Conservation (phyloP, 2,113 vertebrate genomes). For the Sus scrofa region DNA sequence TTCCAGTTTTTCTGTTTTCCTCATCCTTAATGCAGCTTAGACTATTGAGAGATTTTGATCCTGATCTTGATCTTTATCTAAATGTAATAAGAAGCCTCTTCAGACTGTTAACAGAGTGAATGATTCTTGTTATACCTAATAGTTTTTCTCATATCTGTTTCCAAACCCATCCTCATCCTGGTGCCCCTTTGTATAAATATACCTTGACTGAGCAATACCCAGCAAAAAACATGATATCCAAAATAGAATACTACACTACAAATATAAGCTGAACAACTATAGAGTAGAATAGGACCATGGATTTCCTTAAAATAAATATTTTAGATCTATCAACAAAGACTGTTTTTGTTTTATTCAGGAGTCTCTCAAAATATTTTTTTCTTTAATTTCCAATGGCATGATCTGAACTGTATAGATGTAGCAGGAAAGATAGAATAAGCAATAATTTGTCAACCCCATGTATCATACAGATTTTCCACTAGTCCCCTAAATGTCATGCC, state of each 20-base stretch:
- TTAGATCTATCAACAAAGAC: not conserved
- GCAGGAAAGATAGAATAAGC: not conserved
- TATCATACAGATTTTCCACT: slow-evolving; percentile 12
- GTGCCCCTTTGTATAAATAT: not conserved
- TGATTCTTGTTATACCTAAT: slow-evolving; percentile 15
- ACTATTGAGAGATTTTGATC: not conserved
- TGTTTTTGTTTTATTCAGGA: slow-evolving; percentile 48
- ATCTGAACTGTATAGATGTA: slow-evolving; percentile 19
- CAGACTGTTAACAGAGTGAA: not conserved
- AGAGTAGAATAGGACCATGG: not conserved
- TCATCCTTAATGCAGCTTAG: not conserved
- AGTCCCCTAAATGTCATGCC: slow-evolving; percentile 23
- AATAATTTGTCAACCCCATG: slow-evolving; percentile 50
- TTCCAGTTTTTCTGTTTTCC: not conserved
- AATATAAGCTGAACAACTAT: not conserved
- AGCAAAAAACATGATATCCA: slow-evolving; percentile 1
- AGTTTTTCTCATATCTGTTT: slow-evolving; percentile 9
- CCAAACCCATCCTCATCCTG: not conserved
- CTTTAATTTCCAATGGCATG: slow-evolving; percentile 6
- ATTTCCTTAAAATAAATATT: slow-evolving; percentile 48
- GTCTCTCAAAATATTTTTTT: slow-evolving; percentile 29
- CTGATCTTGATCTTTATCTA: not conserved
- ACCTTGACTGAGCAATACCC: not conserved
- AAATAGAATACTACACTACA: slow-evolving; percentile 6
- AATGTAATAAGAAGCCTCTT: not conserved